A percentile compares a stretch with the other conserved stretches of the same genome.
Evolutionary conservation across 92 coral and sea anemone species (phyloP).

Genomic region (Heliopora coerulea): DNA sequence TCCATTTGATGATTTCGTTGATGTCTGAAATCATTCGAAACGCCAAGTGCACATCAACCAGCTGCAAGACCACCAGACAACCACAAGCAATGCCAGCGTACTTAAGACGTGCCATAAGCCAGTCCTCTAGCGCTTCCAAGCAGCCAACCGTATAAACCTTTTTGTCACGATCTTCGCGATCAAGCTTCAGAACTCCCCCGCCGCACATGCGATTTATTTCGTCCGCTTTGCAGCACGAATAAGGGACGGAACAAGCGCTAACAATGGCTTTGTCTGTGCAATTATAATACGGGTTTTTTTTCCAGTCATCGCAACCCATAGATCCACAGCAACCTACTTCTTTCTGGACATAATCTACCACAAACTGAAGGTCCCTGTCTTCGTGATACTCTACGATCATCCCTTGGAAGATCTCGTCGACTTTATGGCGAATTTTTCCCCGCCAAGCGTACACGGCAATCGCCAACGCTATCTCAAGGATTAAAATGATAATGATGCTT

Average conservation of each 20-base stretch:
- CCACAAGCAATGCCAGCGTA: constrained; percentile 17
- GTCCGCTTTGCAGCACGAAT: constrained; percentile 83
- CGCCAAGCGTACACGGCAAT: constrained; percentile 77
- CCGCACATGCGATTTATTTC: constrained; percentile 90
- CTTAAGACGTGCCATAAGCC: constrained; percentile 55
- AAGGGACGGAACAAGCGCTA: constrained; percentile 80
- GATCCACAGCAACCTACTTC: constrained; percentile 90
- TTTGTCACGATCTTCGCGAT: constrained; percentile 46
- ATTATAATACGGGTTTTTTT: constrained; percentile 74
- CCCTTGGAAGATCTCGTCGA: constrained; percentile 65
- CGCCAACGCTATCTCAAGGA: constrained; percentile 73
- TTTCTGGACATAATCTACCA: constrained; percentile 75
- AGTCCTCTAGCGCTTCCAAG: constrained; percentile 74
- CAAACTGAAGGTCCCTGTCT: constrained; percentile 77
- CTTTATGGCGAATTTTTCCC: constrained; percentile 62
- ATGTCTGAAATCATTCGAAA: constrained; percentile 69
- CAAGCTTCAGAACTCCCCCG: constrained; percentile 55
- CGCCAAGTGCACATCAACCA: constrained; percentile 71
- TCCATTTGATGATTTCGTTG: constrained; percentile 55
- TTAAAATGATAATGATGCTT: constrained; percentile 68
- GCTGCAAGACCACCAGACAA: constrained; percentile 50
- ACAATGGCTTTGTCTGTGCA: constrained; percentile 60
- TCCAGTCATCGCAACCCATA: constrained; percentile 72
- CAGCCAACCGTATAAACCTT: constrained; percentile 70
- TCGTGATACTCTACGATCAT: constrained; percentile 79